These are phyloP conservation scores for Barypeithes pellucidus DNA, from an alignment of 2,888 invertebrate genomes.

Conservation along the genomic window DNA sequence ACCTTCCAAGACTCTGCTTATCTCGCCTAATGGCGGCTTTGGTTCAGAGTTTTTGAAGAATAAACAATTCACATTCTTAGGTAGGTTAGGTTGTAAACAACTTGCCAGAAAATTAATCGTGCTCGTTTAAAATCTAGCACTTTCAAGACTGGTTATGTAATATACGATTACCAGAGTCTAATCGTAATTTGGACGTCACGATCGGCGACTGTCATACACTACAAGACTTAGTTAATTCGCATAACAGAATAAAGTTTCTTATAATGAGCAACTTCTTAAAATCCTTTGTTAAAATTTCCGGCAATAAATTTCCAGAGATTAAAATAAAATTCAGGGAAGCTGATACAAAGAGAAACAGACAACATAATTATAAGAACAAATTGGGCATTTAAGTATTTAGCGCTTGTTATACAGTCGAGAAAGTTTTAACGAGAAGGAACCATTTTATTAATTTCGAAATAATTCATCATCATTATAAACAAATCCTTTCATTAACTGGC, in stretches of 20 bases:
- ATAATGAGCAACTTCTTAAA: slow-evolving; percentile 11
- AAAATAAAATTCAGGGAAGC: slow-evolving; percentile 40
- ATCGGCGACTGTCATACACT: background rate
- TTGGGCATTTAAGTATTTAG: slow-evolving; percentile 52
- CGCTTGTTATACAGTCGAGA: slow-evolving; percentile 40
- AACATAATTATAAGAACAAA: slow-evolving; percentile 52
- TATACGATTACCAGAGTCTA: no score
- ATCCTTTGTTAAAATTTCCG: slow-evolving; percentile 32
- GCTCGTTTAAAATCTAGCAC: no score
- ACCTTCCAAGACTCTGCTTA: no score
- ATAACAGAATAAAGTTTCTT: slow-evolving; percentile 16
- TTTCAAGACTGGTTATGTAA: no score
- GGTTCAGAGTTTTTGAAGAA: no score
- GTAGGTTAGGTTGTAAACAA: no score
- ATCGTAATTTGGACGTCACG: no score
- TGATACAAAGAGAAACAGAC: slow-evolving; percentile 38
- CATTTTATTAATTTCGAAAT: slow-evolving; percentile 64
- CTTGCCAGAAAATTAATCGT: no score
- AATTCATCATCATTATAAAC: slow-evolving; percentile 66
- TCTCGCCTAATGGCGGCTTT: no score
- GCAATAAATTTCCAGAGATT: slow-evolving; percentile 35
- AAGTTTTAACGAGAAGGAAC: slow-evolving; percentile 53
- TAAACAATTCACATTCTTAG: no score
- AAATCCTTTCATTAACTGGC: slow-evolving; percentile 66
- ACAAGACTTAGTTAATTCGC: slow-evolving; percentile 6